Percentiles rank a stretch among this genome's conserved stretches.
phyloP scores from a whole-genome alignment of 2,888 invertebrate species.

The Pterobdella sp. region DNA sequence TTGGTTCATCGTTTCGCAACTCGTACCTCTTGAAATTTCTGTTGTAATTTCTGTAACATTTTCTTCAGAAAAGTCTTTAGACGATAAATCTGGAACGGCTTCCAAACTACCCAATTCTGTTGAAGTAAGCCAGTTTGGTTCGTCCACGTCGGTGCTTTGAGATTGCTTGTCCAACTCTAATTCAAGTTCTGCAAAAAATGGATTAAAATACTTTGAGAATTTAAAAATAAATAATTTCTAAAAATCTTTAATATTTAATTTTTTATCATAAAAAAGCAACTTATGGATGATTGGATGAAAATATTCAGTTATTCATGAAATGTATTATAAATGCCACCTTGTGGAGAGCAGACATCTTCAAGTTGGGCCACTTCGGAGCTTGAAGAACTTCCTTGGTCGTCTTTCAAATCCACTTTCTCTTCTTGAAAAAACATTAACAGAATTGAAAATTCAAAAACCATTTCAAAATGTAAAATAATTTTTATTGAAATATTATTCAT shows the following conservation, averaged over 20 bases:
- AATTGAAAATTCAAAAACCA: too few relatives aligned
- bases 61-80: not conserved
- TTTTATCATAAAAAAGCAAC: too few relatives aligned
- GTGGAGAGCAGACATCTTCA: conserved; percentile 42
- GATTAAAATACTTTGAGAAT: not conserved
- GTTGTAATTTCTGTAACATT: not conserved
- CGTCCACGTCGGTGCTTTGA: conserved; percentile 35
- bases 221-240: not conserved
- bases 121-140: conserved; percentile 39
- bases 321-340: conserved; percentile 38
- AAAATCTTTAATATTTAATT: too few relatives aligned
- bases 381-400: conserved; percentile 43
- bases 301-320: not conserved
- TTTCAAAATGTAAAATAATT: too few relatives aligned
- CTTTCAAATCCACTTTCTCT: conserved; percentile 25
- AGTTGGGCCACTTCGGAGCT: conserved; percentile 45
- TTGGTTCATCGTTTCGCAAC: not conserved
- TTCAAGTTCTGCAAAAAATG: conserved; percentile 12
- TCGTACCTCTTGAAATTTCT: conserved; percentile 34
- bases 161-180: conserved; percentile 29
- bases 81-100: conserved; percentile 39
- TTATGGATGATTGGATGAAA: too few relatives aligned
- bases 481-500: too few relatives aligned
- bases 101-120: conserved; percentile 39
- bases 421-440: conserved; percentile 4